These are phyloP conservation scores for Sarcophaga subvicina DNA, from an alignment of 2,888 invertebrate genomes.

Conservation along the genomic window DNA sequence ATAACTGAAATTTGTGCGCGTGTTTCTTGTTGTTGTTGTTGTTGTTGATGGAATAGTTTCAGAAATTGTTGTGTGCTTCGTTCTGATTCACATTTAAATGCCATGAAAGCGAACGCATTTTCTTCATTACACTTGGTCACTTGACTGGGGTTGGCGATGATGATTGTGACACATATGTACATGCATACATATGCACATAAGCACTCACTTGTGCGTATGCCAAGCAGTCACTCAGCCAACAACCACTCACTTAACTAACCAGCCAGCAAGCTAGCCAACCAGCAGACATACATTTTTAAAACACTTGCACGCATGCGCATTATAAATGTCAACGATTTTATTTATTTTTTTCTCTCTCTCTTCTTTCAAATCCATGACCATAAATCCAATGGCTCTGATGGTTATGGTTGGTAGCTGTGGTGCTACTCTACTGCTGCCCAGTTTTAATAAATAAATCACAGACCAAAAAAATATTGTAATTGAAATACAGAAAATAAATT, in stretches of 20 bases:
- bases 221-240: too few relatives aligned
- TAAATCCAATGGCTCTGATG: not conserved
- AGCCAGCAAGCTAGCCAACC: not conserved
- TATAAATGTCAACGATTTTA: conserved; percentile 30
- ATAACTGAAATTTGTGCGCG: too few relatives aligned
- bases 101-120: conserved; percentile 3
- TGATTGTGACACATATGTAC: conserved; percentile 40
- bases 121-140: not conserved
- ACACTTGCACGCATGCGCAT: conserved; percentile 64
- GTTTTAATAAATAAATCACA: conserved; percentile 36
- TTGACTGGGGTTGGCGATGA: not conserved
- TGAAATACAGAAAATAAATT: not conserved
- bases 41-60: conserved; percentile 28
- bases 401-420: too few relatives aligned
- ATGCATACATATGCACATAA: not conserved
- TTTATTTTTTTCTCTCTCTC: not conserved
- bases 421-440: not conserved
- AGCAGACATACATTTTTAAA: conserved; percentile 49
- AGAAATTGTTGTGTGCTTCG: conserved; percentile 15
- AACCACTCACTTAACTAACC: not conserved
- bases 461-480: not conserved
- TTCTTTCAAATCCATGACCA: not conserved
- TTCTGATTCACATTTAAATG: conserved; percentile 25
- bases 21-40: too few relatives aligned
- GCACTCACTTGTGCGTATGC: too few relatives aligned